A percentile compares a stretch with the other conserved stretches of the same genome.
Conservation (phyloP, 2,113 vertebrate genomes). For the Brachyhypopomus occidentalis region DNA sequence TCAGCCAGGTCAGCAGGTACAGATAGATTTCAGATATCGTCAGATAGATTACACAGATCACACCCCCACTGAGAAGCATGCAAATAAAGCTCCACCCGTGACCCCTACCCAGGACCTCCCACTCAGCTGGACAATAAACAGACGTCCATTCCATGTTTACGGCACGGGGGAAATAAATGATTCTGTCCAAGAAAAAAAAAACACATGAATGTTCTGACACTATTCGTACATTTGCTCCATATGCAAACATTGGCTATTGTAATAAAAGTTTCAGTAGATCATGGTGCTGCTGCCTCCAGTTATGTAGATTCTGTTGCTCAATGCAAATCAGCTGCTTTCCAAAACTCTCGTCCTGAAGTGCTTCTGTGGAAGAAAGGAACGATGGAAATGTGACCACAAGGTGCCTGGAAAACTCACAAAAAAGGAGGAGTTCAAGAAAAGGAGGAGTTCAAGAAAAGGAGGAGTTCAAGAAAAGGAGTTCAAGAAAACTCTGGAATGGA, state of each 20-base stretch:
- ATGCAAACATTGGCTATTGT: constrained; percentile 47
- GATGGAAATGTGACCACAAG: background rate
- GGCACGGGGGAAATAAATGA: constrained; percentile 64
- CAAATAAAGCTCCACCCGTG: constrained; percentile 55
- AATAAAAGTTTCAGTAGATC: constrained; percentile 65
- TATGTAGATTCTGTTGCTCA: constrained; percentile 60
- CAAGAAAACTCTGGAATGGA: background rate
- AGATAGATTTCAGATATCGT: constrained; percentile 22
- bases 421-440: background rate
- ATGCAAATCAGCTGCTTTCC: background rate
- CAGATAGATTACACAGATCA: constrained; percentile 52
- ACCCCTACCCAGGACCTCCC: background rate
- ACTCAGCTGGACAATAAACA: constrained; percentile 58
- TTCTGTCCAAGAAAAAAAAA: constrained; percentile 72
- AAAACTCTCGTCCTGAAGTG: background rate
- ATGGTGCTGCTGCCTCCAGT: constrained; percentile 63
- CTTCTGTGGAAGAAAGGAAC: background rate
- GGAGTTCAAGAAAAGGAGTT: background rate
- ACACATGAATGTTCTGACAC: constrained; percentile 73
- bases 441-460: background rate
- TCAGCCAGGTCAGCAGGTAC: constrained; percentile 53
- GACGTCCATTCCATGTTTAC: constrained; percentile 68
- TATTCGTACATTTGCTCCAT: constrained; percentile 65
- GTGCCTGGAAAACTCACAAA: background rate
- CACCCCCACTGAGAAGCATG: constrained; percentile 57